These are phyloP conservation scores for Nerophis ophidion DNA, from an alignment of 2,113 vertebrate species.

Conservation along the genomic window DNA sequence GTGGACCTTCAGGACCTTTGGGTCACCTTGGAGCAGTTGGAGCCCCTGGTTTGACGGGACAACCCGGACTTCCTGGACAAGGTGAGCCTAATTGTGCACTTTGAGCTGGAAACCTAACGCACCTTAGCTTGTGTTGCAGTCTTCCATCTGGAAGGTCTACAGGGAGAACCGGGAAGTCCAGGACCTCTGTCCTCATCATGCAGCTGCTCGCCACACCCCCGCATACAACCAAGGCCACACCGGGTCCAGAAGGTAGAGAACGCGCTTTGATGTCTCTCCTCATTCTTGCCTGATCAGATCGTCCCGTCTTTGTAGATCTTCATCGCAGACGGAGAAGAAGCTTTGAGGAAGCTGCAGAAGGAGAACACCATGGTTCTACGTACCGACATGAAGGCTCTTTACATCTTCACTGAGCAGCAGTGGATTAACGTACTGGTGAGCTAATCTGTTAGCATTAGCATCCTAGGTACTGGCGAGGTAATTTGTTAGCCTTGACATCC, in stretches of 20 bases:
- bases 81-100: conserved; percentile 17
- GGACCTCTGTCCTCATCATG: conserved; percentile 38
- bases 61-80: conserved; percentile 50
- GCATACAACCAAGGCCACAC: background rate
- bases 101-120: background rate
- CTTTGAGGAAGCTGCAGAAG: conserved; percentile 38
- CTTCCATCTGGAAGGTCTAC: conserved; percentile 36
- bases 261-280: too few species aligned
- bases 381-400: conserved; percentile 44
- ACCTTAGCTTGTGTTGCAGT: conserved; percentile 27
- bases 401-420: conserved; percentile 44
- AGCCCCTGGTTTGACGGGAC: conserved; percentile 33
- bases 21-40: conserved; percentile 40
- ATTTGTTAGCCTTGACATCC: too few species aligned
- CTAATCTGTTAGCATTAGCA: background rate
- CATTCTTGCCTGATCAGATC: too few species aligned
- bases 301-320: conserved; percentile 37
- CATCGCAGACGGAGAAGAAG: conserved; percentile 36
- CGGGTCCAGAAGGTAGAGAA: conserved; percentile 30
- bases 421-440: conserved; percentile 59
- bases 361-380: conserved; percentile 56
- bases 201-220: conserved; percentile 32
- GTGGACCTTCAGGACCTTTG: conserved; percentile 12
- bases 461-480: too few species aligned
- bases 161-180: conserved; percentile 30